Evolutionary conservation across 2,113 vertebrate species (phyloP).

Genomic region (Heteronetta atricapilla): DNA sequence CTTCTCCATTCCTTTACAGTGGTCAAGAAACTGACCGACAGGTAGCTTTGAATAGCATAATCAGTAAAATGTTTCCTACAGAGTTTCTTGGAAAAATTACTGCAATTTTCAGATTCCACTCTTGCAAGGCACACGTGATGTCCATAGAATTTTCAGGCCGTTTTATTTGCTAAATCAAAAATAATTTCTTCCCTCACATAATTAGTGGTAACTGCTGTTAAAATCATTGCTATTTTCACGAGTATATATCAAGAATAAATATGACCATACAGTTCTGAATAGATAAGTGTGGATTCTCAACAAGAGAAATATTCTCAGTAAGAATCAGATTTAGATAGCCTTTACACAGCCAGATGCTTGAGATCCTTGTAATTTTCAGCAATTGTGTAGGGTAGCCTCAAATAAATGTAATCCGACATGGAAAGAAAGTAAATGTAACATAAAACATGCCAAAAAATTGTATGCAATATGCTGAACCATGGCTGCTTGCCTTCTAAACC

Average conservation of each 20-base stretch:
- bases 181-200: neutral
- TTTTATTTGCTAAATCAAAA: constrained; percentile 15
- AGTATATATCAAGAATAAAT: constrained; percentile 20
- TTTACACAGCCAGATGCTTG: neutral
- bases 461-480: neutral
- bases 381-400: neutral
- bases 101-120: neutral
- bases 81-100: neutral
- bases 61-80: neutral
- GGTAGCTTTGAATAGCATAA: neutral
- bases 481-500: constrained; percentile 28
- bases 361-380: neutral
- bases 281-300: neutral
- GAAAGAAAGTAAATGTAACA: neutral
- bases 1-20: neutral
- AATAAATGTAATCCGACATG: neutral
- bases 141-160: neutral
- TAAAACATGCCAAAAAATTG: neutral
- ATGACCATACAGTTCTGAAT: neutral
- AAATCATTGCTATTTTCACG: neutral
- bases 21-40: constrained; percentile 6
- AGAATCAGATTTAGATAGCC: neutral
- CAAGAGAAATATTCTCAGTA: neutral
- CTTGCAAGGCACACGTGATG: neutral
- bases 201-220: neutral